These are phyloP conservation scores for Chrysotoxum bicinctum DNA, from an alignment of 2,888 invertebrate species.

Conservation along the genomic window DNA sequence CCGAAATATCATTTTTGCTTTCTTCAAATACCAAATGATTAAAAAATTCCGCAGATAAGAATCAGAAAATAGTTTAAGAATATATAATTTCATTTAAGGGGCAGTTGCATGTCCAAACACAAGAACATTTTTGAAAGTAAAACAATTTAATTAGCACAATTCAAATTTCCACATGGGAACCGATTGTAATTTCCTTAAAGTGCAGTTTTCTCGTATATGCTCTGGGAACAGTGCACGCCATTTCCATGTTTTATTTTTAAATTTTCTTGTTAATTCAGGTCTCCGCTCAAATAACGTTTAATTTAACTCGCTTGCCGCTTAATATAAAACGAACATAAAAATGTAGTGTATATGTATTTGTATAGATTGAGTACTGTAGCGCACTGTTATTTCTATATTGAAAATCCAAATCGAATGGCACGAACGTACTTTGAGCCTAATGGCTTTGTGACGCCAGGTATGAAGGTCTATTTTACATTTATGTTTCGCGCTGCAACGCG, in stretches of 20 bases:
- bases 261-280: conserved; percentile 8
- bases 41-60: background rate
- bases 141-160: conserved; percentile 6
- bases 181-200: conserved; percentile 30
- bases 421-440: conserved; percentile 1
- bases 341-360: background rate
- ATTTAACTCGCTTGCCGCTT: conserved; percentile 39
- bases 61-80: background rate
- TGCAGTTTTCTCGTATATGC: conserved; percentile 33
- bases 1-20: no score
- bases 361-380: background rate
- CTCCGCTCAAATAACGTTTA: conserved; percentile 17
- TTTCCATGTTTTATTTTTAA: conserved; percentile 37
- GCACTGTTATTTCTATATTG: background rate
- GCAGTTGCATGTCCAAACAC: background rate
- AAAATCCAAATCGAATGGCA: conserved; percentile 18
- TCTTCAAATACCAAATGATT: background rate
- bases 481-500: conserved; percentile 14
- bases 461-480: conserved; percentile 19
- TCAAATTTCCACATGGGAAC: background rate
- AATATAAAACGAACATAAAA: conserved; percentile 14
- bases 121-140: background rate
- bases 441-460: conserved; percentile 8
- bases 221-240: conserved; percentile 42
- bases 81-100: background rate